Conservation (phyloP, 2,797 vertebrate genomes). For the Ceryle rudis region DNA sequence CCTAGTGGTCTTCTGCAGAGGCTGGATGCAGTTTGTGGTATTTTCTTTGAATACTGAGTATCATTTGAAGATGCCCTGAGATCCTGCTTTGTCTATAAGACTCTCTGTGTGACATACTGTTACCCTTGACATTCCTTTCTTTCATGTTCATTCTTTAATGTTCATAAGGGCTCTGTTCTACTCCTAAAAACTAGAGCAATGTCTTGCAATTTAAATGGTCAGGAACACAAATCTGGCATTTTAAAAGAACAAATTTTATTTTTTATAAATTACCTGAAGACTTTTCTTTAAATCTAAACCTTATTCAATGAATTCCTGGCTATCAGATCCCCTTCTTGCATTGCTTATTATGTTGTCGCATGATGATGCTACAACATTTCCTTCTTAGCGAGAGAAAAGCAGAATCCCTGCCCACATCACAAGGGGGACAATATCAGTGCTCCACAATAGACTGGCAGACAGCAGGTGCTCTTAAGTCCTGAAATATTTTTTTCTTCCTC, state of each 20-base stretch:
- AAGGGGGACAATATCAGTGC: background rate
- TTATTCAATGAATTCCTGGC: background rate
- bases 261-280: background rate
- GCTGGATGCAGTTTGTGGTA: background rate
- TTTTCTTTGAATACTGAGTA: background rate
- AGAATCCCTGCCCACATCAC: background rate
- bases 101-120: background rate
- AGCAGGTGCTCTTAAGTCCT: background rate
- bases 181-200: background rate
- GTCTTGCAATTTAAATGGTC: background rate
- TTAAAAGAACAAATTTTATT: background rate
- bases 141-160: background rate
- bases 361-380: background rate
- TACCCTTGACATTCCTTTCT: background rate
- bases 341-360: background rate
- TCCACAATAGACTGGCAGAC: background rate
- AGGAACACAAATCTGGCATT: background rate
- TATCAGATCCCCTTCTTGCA: background rate
- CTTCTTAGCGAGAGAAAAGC: background rate
- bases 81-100: background rate
- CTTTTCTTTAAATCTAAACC: background rate
- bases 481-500: background rate
- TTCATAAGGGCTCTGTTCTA: background rate
- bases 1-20: background rate
- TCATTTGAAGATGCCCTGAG: background rate